A percentile compares a stretch with the other conserved stretches of the same genome.
Evolutionary conservation across 2,797 vertebrate species (phyloP).

Genomic region (Natrix natrix): DNA sequence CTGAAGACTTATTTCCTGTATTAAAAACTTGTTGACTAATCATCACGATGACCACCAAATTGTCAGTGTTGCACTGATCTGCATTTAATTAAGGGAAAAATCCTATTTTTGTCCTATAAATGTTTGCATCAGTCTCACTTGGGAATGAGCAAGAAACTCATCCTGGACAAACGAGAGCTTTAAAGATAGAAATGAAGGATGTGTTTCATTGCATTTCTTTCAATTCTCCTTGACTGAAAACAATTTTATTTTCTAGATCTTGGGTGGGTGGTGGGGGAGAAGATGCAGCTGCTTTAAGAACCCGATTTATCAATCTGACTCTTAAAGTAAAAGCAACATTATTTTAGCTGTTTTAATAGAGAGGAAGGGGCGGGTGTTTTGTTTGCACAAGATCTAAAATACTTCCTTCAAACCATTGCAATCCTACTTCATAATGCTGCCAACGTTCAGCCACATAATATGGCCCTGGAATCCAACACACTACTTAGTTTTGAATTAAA

Average conservation of each 20-base stretch:
- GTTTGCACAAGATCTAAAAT: not conserved
- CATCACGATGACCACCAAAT: not conserved
- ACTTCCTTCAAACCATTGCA: not conserved
- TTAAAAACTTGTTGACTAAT: not conserved
- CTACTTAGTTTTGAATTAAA: not conserved
- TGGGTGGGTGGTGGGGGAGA: too few relatives aligned
- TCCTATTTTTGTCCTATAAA: not conserved
- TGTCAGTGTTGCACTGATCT: not conserved
- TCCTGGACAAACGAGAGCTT: not conserved
- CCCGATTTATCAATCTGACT: not conserved
- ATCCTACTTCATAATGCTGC: not conserved
- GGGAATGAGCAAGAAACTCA: not conserved
- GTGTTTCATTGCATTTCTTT: not conserved
- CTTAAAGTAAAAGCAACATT: not conserved
- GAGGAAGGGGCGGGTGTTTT: not conserved
- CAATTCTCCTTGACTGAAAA: not conserved
- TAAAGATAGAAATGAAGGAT: not conserved
- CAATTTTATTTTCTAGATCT: not conserved
- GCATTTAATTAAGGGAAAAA: not conserved
- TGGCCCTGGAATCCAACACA: not conserved
- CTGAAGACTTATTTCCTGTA: not conserved
- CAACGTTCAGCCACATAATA: not conserved
- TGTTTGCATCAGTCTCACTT: not conserved
- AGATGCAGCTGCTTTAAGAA: not conserved
- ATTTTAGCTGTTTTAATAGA: not conserved